phyloP scores from a whole-genome alignment of 2,888 invertebrate genomes.

The Drosophila ustulata region DNA sequence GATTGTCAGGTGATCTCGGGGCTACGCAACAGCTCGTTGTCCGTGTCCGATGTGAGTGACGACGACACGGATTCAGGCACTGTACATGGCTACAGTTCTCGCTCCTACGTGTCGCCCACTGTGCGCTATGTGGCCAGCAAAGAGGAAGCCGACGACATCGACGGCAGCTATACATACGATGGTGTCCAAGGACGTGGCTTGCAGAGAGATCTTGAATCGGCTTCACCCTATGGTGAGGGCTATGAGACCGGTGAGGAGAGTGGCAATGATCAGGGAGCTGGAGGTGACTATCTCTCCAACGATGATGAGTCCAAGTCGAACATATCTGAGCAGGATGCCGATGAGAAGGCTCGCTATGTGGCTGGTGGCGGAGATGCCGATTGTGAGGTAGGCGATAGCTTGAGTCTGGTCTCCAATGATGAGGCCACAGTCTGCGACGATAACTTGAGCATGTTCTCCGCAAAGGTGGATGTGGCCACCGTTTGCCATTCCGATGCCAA shows the following conservation, averaged over 20 bases:
- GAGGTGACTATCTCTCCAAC: conserved; percentile 10
- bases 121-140: conserved; percentile 52
- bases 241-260: conserved; percentile 1
- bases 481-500: neutral
- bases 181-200: neutral
- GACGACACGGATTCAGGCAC: conserved; percentile 48
- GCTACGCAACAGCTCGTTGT: neutral
- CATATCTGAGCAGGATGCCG: neutral
- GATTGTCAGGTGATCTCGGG: conserved; percentile 48
- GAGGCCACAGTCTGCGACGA: conserved; percentile 38
- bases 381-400: neutral
- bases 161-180: neutral
- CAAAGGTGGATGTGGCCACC: neutral
- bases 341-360: neutral
- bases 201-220: conserved; percentile 7
- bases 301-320: conserved; percentile 18
- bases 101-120: conserved; percentile 57
- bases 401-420: conserved; percentile 28
- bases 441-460: conserved; percentile 31
- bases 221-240: neutral
- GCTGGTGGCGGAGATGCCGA: neutral
- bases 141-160: conserved; percentile 19
- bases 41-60: conserved; percentile 53
- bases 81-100: conserved; percentile 44
- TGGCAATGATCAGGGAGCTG: conserved; percentile 1